Evolutionary conservation across 2,113 vertebrate species (phyloP).

Genomic region (Lophura nycthemera): DNA sequence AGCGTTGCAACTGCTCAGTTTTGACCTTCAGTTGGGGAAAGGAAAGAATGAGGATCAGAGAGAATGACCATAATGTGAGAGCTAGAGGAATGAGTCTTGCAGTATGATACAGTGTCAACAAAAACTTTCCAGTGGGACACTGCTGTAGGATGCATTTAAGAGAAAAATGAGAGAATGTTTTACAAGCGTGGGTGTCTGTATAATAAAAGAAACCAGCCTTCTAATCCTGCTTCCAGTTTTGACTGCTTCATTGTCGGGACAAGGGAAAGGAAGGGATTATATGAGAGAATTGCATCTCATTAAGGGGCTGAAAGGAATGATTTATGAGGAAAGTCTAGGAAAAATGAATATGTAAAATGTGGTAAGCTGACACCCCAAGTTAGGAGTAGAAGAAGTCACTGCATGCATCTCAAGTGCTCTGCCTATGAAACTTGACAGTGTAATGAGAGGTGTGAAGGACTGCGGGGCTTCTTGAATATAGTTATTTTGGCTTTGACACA

Average conservation of each 20-base stretch:
- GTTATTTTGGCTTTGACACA: conserved; percentile 63
- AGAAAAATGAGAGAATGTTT: not conserved
- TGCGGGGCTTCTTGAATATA: conserved; percentile 28
- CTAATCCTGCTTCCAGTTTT: conserved; percentile 2
- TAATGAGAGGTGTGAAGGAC: conserved; percentile 55
- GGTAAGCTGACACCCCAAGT: conserved; percentile 45
- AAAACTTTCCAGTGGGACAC: not conserved
- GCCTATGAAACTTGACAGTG: conserved; percentile 57
- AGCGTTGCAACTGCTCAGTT: no score
- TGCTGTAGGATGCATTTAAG: not conserved
- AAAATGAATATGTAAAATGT: conserved; percentile 57
- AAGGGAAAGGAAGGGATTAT: not conserved
- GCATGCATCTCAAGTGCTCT: conserved; percentile 23
- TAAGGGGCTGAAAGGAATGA: conserved; percentile 43
- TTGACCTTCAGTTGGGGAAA: no score
- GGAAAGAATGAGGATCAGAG: no score
- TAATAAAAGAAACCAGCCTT: not conserved
- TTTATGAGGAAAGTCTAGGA: conserved; percentile 21
- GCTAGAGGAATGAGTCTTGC: not conserved
- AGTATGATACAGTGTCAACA: not conserved
- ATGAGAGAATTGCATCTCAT: conserved; percentile 1
- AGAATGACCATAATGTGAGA: no score
- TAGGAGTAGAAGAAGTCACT: conserved; percentile 29
- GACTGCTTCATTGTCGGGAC: not conserved
- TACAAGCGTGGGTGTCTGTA: not conserved